Evolutionary conservation across 2,888 invertebrate species (phyloP), one percentile per base, ranked within the genome.

Genomic region (Stenodera caucasica): DNA sequence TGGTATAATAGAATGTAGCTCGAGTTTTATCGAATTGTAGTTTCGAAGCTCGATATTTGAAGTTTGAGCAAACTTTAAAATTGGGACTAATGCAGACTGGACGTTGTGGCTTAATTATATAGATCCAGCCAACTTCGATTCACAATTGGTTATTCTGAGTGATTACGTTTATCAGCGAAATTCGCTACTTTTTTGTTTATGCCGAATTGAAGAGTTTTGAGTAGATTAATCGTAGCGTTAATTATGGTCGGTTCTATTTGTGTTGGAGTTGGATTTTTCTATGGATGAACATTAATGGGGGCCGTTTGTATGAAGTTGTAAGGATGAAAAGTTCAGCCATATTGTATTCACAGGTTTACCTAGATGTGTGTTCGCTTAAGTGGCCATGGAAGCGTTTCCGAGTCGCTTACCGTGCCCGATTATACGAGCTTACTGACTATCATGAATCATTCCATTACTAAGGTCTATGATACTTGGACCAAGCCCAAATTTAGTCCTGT

Each of bases 391-490:
- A 68, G 63, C 68, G 67, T 68, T 70, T 69, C 68, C 70, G 67
- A 69, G 68, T 68, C 70, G 68, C 69, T 70, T 70, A 69, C 67
- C 66, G 65, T 21, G 68, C 61, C 63, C 68, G 70, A 70, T 70
- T 70, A 70, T 68, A 65, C 69, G 66, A 58, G 69, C 70, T 70
- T 70, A 69, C 63, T 60, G 64, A 64, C 66, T 61, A 66, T 65
- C 66, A 67, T 71, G 71, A 71, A 71, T 71, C 71, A 71, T 71
- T 66, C 61, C 68, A 0, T 18, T 45, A 6, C 45, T 45, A 9
- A 61, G 60, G 58, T 68, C 68, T 67, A 61, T 61, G 61, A 64
- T 64, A 61, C 66, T 66, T 65, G 67, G 69, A 66, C 62, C 64
- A 65, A 58, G 57, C 61, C 69, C 69, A 69, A 67, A 67, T 69